Evolutionary conservation across 2,888 invertebrate genomes (phyloP).

Genomic region (Sacculina carcini): DNA sequence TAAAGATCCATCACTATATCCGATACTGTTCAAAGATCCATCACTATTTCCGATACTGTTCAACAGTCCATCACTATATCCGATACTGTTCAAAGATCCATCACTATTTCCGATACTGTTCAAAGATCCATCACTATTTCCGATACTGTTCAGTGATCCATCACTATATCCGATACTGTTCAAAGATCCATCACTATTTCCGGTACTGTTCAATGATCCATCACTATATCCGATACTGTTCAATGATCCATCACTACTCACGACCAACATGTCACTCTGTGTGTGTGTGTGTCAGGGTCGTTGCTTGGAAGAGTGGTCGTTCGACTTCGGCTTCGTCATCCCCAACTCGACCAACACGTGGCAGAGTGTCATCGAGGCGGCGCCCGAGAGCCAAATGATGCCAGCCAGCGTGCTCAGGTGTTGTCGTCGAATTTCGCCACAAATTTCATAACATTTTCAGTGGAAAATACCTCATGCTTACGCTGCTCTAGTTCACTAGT

Average conservation of each 20-base stretch:
- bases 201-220: neutral
- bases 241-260: neutral
- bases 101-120: no score
- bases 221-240: no score
- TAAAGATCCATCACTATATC: neutral
- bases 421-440: conserved; percentile 15
- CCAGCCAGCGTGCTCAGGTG: conserved; percentile 93
- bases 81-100: no score
- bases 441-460: neutral
- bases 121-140: no score
- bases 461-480: no score
- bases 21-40: no score
- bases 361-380: conserved; percentile 95
- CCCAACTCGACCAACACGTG: conserved; percentile 96
- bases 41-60: no score
- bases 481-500: no score
- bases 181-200: no score
- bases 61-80: no score
- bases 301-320: conserved; percentile 94
- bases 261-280: conserved; percentile 9
- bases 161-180: no score
- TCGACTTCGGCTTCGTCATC: conserved; percentile 97
- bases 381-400: conserved; percentile 99
- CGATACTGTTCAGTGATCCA: no score
- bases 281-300: conserved; percentile 44